Conservation (phyloP, 1,140 invertebrate species). For the Chironomus tepperi region DNA sequence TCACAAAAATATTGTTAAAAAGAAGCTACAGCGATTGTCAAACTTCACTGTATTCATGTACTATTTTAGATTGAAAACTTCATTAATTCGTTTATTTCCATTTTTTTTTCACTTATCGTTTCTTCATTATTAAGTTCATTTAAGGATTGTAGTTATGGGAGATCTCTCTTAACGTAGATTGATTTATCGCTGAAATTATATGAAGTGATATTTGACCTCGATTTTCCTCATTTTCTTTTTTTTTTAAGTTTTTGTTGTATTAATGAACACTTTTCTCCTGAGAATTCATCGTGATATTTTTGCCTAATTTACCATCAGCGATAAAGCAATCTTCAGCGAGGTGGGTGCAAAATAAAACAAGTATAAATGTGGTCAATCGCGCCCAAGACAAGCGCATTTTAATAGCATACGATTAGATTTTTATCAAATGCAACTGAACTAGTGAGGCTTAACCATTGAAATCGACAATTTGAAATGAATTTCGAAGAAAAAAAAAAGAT, state of each 20-base stretch:
- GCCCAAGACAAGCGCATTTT: background rate
- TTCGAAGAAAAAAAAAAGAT: no score
- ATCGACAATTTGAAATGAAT: no score
- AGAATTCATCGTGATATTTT: background rate
- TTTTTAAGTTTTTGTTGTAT: background rate
- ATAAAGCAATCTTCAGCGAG: background rate
- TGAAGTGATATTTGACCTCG: background rate
- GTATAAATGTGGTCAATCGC: no score
- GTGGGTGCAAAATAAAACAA: background rate
- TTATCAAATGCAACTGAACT: no score
- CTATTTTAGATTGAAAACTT: background rate
- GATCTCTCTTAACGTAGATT: background rate
- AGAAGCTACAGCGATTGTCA: constrained; percentile 11
- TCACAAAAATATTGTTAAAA: constrained; percentile 9
- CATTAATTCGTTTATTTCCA: background rate
- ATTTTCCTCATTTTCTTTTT: background rate
- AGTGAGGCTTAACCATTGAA: no score
- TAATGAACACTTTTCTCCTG: constrained; percentile 20
- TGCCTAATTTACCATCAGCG: background rate
- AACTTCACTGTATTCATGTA: background rate
- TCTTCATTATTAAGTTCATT: background rate
- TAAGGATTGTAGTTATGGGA: background rate
- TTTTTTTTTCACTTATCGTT: background rate
- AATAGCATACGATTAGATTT: no score
- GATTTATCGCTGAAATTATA: background rate